Base-by-base conservation (phyloP, 2,888 invertebrate species). In the Griposia aprilina region DNA sequence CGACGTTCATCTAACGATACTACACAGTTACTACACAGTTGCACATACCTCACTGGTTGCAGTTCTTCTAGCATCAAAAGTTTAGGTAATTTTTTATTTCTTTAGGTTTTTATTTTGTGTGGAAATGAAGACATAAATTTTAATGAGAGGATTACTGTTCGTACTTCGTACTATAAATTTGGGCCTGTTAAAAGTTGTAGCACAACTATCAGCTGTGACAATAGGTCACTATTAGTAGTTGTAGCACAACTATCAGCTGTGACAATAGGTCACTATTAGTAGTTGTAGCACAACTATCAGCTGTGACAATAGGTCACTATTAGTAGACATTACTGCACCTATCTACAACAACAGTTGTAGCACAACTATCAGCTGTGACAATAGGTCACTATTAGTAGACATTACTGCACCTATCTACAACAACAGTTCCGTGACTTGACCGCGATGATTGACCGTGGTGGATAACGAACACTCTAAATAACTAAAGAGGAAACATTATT, bases 241-340 rank as follows among this genome's bases (percentile, higher is more conserved):
- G n/a, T n/a, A n/a, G n/a, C n/a, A n/a, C n/a, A n/a, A n/a, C n/a
- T n/a, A n/a, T n/a, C n/a, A n/a, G n/a, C n/a, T n/a, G n/a, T n/a
- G n/a, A n/a, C n/a, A n/a, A n/a, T n/a, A n/a, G n/a, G n/a, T n/a
- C n/a, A n/a, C n/a, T n/a, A n/a, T n/a, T n/a, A n/a, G n/a, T n/a
- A n/a, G n/a, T n/a, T 48, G 23, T 20, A 50, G 26, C n/a, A 41
- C 50, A 41, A 26, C 26, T 20, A 8, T 23, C 50, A 73, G 72
- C 36, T 41, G 72, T n/a, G n/a, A 36, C 50, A 50, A n/a, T 50
- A 50, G 1, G 13, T 23, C 36, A 17, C 30, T 69, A 41, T 68
- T 59, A 45, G 45, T 45, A 59, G 57, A 59, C 17, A n/a, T 41
- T n/a, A 69, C 20, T 70, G 20, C 20, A 45, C 70, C 45, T 70